phyloP scores from a whole-genome alignment of 2,113 vertebrate species.

The Serinus canaria region DNA sequence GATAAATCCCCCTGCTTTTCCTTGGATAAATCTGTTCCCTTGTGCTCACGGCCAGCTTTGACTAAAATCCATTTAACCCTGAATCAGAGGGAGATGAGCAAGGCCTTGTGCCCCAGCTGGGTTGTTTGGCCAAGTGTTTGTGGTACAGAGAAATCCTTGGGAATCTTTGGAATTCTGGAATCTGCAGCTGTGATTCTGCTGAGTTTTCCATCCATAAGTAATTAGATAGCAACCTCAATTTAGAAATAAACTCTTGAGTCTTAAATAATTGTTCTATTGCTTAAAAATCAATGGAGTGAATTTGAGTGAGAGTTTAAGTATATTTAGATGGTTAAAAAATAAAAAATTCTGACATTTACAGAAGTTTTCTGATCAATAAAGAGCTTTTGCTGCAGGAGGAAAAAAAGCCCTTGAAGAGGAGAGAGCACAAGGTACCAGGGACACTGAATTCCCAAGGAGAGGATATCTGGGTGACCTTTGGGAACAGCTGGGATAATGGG shows the following conservation, averaged over 20 bases:
- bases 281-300: background rate
- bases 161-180: background rate
- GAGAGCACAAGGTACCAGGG: background rate
- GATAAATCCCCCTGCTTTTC: background rate
- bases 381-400: background rate
- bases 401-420: background rate
- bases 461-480: background rate
- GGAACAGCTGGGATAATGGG: background rate
- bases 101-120: background rate
- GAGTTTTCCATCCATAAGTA: background rate
- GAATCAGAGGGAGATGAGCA: background rate
- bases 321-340: background rate
- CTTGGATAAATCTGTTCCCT: background rate
- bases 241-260: background rate
- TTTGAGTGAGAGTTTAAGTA: background rate
- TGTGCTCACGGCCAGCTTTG: background rate
- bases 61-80: background rate
- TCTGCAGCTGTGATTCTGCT: background rate
- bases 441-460: background rate
- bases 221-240: background rate
- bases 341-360: background rate
- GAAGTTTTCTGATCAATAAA: background rate
- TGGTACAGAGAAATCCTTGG: background rate
- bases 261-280: background rate
- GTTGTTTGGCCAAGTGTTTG: background rate